A percentile compares a stretch with the other conserved stretches of the same genome.
phyloP scores from a whole-genome alignment of 2,888 invertebrate genomes.

The Cerceris rybyensis region DNA sequence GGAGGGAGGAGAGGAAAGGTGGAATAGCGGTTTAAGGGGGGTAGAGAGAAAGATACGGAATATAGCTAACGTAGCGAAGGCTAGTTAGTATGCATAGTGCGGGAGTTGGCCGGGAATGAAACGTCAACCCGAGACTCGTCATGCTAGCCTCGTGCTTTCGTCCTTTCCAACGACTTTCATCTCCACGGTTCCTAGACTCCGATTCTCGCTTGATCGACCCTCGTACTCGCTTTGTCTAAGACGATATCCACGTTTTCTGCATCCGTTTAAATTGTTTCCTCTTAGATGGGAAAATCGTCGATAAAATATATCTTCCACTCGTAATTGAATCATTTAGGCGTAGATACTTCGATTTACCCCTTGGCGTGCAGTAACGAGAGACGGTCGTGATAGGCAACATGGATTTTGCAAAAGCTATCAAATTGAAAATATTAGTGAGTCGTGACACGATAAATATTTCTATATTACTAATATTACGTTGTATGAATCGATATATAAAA shows the following conservation, averaged over 20 bases:
- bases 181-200: constrained; percentile 59
- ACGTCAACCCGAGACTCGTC: constrained; percentile 81
- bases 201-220: constrained; percentile 46
- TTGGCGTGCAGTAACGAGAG: too few relatives aligned
- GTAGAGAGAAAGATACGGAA: constrained; percentile 57
- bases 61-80: constrained; percentile 74
- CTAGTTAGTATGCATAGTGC: constrained; percentile 82
- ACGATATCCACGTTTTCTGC: constrained; percentile 11
- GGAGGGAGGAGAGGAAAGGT: constrained; percentile 26
- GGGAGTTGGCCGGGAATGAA: constrained; percentile 81
- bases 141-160: constrained; percentile 77
- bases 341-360: too few relatives aligned
- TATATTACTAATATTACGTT: too few relatives aligned
- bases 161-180: constrained; percentile 71
- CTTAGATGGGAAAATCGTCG: not conserved
- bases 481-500: too few relatives aligned
- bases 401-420: too few relatives aligned
- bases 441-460: too few relatives aligned
- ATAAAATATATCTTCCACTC: too few relatives aligned
- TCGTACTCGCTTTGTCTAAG: constrained; percentile 22
- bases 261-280: not conserved
- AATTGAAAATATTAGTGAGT: too few relatives aligned
- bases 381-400: too few relatives aligned
- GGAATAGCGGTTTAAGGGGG: constrained; percentile 28
- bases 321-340: too few relatives aligned